A percentile compares a stretch with the other conserved stretches of the same genome.
phyloP scores from a whole-genome alignment of 1,140 invertebrate species.

The Brachionus calyciflorus region DNA sequence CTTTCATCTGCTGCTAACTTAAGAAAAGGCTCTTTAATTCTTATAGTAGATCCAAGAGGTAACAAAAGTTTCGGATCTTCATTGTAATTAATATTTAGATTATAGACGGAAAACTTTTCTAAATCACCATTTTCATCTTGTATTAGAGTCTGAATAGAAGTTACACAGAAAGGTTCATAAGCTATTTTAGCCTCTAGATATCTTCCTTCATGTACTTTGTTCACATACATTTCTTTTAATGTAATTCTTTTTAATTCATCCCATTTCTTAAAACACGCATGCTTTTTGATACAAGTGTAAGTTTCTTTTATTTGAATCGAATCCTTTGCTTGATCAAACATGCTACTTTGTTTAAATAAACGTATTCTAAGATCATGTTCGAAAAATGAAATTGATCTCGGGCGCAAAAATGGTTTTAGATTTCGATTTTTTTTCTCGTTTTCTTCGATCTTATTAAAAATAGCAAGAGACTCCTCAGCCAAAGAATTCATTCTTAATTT shows the following conservation, averaged over 20 bases:
- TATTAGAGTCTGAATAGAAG: conserved; percentile 19
- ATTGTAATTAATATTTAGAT: background rate
- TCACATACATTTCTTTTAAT: conserved; percentile 19
- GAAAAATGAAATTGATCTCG: background rate
- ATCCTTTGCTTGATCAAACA: background rate
- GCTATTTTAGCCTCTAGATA: conserved; percentile 14
- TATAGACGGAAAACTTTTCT: conserved; percentile 10
- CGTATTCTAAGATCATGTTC: background rate
- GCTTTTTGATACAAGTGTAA: conserved; percentile 10
- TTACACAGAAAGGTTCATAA: background rate
- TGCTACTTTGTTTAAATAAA: background rate
- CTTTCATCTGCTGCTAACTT: background rate
- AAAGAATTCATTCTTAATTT: background rate
- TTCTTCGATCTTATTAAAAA: background rate
- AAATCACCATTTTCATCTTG: conserved; percentile 19
- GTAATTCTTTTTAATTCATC: background rate
- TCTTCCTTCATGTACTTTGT: conserved; percentile 26
- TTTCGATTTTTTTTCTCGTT: conserved; percentile 19
- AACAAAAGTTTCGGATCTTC: background rate
- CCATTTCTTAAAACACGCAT: background rate
- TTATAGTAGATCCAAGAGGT: background rate
- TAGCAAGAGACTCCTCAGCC: background rate
- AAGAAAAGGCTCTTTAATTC: conserved; percentile 39
- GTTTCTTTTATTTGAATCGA: background rate
- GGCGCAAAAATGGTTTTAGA: conserved; percentile 4